Base-by-base conservation (phyloP, 1,140 invertebrate species). In the Drosophila sturtevanti region DNA sequence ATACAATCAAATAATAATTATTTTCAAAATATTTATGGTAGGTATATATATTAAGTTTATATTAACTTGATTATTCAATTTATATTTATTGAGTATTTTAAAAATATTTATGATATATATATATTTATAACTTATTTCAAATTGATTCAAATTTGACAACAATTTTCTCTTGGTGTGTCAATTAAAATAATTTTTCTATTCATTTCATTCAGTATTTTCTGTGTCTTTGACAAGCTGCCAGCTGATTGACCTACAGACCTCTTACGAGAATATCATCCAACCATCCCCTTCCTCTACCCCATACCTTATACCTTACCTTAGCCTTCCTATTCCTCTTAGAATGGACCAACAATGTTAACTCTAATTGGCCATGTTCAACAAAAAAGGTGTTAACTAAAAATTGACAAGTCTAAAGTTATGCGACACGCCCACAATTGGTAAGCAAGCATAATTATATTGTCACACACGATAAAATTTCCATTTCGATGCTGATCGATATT, bases 211-310 rank as follows among this genome's bases (percentile, higher is more conserved):
- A 48, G 18, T 7, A 1, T 3, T 48, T 65, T 59, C n/a, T 27
- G 35, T 22, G 72, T 62, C 84, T 77, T 87, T 87, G 82, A 87
- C 61, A 77, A 55, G 48, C 51, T 87, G 84, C 82, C 84, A 87
- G 65, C 9, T 68, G 59, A 41, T 68, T 69, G 64, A 66, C 67
- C 73, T 58, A 77, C 35, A 77, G 73, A 77, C 21, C 38, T 24
- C 48, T 55, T 37, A 58, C n/a, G n/a, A n/a, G n/a, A n/a, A n/a
- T n/a, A n/a, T n/a, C n/a, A n/a, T n/a, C n/a, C n/a, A n/a, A n/a
- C n/a, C n/a, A n/a, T n/a, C n/a, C n/a, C n/a, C n/a, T n/a, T n/a
- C n/a, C n/a, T n/a, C n/a, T n/a, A n/a, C n/a, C n/a, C n/a, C n/a
- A n/a, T n/a, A n/a, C n/a, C n/a, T n/a, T n/a, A n/a, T n/a, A n/a